phyloP scores from a whole-genome alignment of 2,113 vertebrate species.

The Mastomys coucha region DNA sequence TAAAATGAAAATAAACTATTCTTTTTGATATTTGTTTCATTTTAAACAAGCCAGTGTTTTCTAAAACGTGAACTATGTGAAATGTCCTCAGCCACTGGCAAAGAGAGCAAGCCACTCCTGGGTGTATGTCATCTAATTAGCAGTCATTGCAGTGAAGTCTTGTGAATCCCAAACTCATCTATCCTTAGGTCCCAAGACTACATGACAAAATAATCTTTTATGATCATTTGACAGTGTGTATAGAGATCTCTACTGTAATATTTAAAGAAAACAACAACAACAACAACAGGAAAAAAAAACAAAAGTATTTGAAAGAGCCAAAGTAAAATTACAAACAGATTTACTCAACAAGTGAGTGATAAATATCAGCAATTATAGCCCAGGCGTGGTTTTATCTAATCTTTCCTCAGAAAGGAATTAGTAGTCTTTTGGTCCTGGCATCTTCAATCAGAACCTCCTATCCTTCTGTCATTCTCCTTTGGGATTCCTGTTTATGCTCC shows the following conservation, averaged over 20 bases:
- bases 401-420: conserved; percentile 60
- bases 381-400: conserved; percentile 58
- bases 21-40: not conserved
- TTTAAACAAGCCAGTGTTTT: conserved; percentile 46
- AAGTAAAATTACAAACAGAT: conserved; percentile 60
- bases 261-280: not conserved
- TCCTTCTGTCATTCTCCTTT: conserved; percentile 41
- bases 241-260: not conserved
- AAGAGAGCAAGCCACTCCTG: not conserved
- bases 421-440: conserved; percentile 21
- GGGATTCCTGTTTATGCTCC: not conserved
- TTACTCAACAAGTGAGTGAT: conserved; percentile 61
- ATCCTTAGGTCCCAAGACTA: not conserved
- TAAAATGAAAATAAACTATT: not conserved
- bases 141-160: not conserved
- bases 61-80: not conserved
- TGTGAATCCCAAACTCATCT: conserved; percentile 16
- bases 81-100: not conserved
- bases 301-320: conserved; percentile 57
- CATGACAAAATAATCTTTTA: conserved; percentile 23
- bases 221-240: conserved; percentile 10
- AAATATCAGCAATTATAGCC: conserved; percentile 64
- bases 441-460: not conserved
- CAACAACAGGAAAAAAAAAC: not conserved
- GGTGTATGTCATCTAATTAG: not conserved